phyloP scores from a whole-genome alignment of 1,140 invertebrate genomes.

The Akabosia matsudoensis region DNA sequence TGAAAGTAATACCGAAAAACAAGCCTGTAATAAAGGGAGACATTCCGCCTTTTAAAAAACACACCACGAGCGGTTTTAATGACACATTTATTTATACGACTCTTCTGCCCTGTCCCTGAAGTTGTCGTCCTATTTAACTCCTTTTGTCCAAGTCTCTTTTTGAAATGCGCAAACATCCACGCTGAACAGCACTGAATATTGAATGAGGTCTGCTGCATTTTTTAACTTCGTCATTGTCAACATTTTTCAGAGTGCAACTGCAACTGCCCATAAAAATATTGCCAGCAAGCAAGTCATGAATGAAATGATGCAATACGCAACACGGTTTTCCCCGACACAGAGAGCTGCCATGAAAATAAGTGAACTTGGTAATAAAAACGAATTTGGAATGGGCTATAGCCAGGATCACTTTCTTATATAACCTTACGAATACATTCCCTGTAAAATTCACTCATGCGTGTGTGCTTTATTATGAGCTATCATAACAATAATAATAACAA shows the following conservation, averaged over 20 bases:
- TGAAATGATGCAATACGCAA: not conserved
- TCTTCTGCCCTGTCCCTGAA: not conserved
- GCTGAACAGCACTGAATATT: not conserved
- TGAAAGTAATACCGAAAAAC: not conserved
- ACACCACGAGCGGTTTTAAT: slow-evolving; percentile 24
- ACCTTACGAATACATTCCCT: not conserved
- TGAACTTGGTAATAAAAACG: too few species aligned
- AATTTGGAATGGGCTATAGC: too few species aligned
- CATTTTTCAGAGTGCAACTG: not conserved
- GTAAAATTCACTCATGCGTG: slow-evolving; percentile 1
- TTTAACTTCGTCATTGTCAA: not conserved
- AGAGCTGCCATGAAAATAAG: not conserved
- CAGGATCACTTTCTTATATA: not conserved
- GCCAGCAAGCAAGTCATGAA: not conserved
- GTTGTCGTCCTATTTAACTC: not conserved
- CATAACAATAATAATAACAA: slow-evolving; percentile 25
- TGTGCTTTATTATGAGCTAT: slow-evolving; percentile 19
- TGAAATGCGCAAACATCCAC: not conserved
- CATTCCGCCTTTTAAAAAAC: slow-evolving; percentile 21
- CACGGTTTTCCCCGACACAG: not conserved
- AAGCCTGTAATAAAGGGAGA: slow-evolving; percentile 14
- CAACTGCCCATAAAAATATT: not conserved
- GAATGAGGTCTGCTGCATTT: not conserved
- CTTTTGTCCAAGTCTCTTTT: not conserved
- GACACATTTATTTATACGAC: slow-evolving; percentile 24